These are phyloP conservation scores for Colletes collaris DNA, from an alignment of 2,888 invertebrate species.

Conservation along the genomic window DNA sequence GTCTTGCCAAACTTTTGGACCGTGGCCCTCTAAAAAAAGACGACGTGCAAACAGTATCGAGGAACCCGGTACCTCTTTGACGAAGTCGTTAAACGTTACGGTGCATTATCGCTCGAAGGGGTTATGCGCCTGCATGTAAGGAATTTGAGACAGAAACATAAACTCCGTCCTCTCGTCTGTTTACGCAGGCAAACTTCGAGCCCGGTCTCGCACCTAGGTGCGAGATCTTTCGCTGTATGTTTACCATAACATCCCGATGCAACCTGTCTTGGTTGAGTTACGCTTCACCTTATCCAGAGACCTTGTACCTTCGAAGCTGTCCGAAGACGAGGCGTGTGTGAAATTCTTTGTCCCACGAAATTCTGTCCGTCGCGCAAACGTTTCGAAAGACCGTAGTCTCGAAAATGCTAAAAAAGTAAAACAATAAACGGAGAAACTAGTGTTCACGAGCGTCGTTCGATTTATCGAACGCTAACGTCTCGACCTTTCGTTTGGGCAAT, in stretches of 20 bases:
- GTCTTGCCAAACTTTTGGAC: constrained; percentile 70
- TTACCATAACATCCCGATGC: constrained; percentile 81
- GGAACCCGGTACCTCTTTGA: constrained; percentile 65
- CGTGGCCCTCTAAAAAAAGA: constrained; percentile 64
- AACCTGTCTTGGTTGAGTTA: constrained; percentile 78
- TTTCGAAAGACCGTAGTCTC: constrained; percentile 23
- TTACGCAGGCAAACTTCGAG: constrained; percentile 80
- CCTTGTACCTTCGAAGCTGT: constrained; percentile 63
- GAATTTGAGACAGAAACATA: constrained; percentile 82
- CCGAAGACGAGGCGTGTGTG: constrained; percentile 59
- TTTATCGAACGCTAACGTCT: too few species aligned
- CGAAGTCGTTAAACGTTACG: constrained; percentile 73
- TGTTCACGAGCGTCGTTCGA: too few species aligned
- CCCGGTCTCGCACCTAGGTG: constrained; percentile 82
- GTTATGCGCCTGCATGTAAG: constrained; percentile 74
- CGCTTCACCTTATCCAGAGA: constrained; percentile 67
- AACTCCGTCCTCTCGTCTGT: constrained; percentile 77
- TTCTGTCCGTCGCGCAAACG: constrained; percentile 35
- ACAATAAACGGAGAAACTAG: neutral
- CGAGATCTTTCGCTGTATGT: constrained; percentile 81
- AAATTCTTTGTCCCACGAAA: constrained; percentile 69
- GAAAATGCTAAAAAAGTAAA: constrained; percentile 10
- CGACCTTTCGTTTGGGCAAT: too few species aligned
- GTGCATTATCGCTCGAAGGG: constrained; percentile 70
- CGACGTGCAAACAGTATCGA: constrained; percentile 62